Percentiles rank a stretch among this genome's conserved stretches.
Evolutionary conservation across 1,140 invertebrate genomes (phyloP).

Genomic region (Drosophila fuyamai): DNA sequence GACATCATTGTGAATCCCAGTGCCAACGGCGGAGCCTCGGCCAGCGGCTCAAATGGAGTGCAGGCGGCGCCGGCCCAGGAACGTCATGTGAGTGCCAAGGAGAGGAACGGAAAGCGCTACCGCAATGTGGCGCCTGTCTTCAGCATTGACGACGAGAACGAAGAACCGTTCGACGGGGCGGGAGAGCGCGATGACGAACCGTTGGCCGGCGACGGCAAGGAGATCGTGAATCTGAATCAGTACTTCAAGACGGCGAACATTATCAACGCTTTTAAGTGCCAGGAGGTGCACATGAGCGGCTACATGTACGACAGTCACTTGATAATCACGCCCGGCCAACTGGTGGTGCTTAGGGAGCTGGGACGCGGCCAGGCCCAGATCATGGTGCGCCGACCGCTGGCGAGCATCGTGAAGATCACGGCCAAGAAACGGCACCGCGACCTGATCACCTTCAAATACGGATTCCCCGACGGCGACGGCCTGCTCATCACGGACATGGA

Average conservation of each 20-base stretch:
- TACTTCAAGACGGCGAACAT: slow-evolving; percentile 95
- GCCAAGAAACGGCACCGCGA: slow-evolving; percentile 97
- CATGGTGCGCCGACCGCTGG: slow-evolving; percentile 93
- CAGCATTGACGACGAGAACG: slow-evolving; percentile 97
- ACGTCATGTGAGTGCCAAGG: slow-evolving; percentile 91
- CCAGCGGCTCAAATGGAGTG: slow-evolving; percentile 46
- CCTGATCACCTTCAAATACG: slow-evolving; percentile 95
- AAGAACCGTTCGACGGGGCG: slow-evolving; percentile 85
- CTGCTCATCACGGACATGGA: slow-evolving; percentile 91
- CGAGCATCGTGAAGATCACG: slow-evolving; percentile 97
- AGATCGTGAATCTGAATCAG: slow-evolving; percentile 88
- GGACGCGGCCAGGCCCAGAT: slow-evolving; percentile 92
- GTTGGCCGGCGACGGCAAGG: slow-evolving; percentile 86
- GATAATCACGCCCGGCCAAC: slow-evolving; percentile 94
- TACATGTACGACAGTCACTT: slow-evolving; percentile 94
- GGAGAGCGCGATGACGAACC: slow-evolving; percentile 52
- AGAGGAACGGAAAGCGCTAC: slow-evolving; percentile 94
- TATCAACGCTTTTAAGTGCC: slow-evolving; percentile 94
- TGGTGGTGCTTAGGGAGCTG: slow-evolving; percentile 94
- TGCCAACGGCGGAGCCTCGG: slow-evolving; percentile 49
- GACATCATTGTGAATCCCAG: slow-evolving; percentile 97
- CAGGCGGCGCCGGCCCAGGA: slow-evolving; percentile 85
- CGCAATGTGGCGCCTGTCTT: slow-evolving; percentile 96
- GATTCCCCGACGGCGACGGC: slow-evolving; percentile 78
- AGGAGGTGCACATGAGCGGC: slow-evolving; percentile 95